Conservation (phyloP, 2,797 vertebrate species). For the Crocodylus rhombifer region DNA sequence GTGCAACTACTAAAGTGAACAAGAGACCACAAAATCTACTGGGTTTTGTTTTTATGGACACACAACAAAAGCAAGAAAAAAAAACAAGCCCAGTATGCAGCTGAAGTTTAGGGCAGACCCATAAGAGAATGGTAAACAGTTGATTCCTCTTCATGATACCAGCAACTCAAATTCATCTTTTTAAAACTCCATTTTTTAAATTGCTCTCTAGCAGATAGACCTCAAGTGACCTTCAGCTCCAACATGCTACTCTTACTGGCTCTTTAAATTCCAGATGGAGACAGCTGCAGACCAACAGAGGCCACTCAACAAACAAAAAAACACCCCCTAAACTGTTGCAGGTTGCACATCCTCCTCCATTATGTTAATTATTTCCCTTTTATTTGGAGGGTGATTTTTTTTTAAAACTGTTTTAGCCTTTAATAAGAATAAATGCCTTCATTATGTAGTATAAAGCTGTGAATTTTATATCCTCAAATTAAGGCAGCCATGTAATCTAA, state of each 20-base stretch:
- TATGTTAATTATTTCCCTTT: background rate
- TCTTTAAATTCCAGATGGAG: slow-evolving; percentile 3
- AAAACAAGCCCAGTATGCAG: background rate
- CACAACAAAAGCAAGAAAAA: background rate
- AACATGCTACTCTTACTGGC: background rate
- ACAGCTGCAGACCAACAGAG: background rate
- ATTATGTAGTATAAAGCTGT: background rate
- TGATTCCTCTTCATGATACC: background rate
- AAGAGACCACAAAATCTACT: background rate
- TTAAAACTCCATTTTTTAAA: background rate
- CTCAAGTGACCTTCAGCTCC: background rate
- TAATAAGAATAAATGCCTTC: slow-evolving; percentile 7
- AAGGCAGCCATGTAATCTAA: background rate
- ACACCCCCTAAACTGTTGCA: background rate
- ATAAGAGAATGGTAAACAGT: background rate
- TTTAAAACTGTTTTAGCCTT: background rate
- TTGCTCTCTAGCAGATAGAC: background rate
- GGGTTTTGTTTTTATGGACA: background rate
- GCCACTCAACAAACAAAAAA: background rate
- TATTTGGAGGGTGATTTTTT: background rate
- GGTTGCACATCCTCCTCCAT: slow-evolving; percentile 8
- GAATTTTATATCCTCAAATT: background rate
- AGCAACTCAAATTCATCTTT: background rate
- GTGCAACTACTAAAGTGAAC: background rate
- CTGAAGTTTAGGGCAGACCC: background rate